Evolutionary conservation across 2,113 vertebrate species (phyloP), one percentile per base, ranked within the genome.

Genomic region (Sialia sialis): DNA sequence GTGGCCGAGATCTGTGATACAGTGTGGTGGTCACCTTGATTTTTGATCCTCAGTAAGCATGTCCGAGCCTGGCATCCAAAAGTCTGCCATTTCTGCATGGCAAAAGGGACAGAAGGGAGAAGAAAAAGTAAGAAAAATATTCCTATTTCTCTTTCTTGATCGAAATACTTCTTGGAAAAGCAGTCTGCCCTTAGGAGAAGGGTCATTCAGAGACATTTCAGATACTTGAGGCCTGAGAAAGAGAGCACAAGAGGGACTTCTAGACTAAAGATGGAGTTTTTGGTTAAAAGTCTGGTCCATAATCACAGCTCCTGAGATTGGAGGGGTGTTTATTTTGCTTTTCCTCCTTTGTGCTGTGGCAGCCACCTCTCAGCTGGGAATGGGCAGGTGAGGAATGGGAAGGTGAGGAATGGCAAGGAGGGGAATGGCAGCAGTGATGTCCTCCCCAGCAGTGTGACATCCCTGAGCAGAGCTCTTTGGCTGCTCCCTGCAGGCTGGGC

Each of bases 391-490:
- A 55, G 44, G 13, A 11, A 11, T 5, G 8, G 34, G 30, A 34
- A 46, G 48, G 49, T 9, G 49, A 55, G 44, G 13, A 11, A 11
- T 5, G 8, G 34, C 26, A 34, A 46, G 48, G 49, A 7, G 49
- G 51, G 44, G 13, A 10, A 10, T 5, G 10, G 34, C 26, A 34
- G 30, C 22, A 32, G 0, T 1, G 27, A 4, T 7, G n/a, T 20
- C n/a, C 1, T 30, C 38, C 9, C 11, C 39, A 44, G 0, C 13
- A 6, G 2, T 0, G 3, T 13, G 54, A 7, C 52, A 25, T 15
- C 16, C 2, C 77, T 2, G 11, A 32, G 54, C n/a, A 34, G 4
- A 7, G 10, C 5, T 3, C 17, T 25, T 69, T 9, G 38, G 38
- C 49, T 30, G 2, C 29, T 38, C 26, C 23, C 11, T 11, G 3